Evolutionary conservation across 2,888 invertebrate species (phyloP).

Genomic region (Deilephila elpenor): DNA sequence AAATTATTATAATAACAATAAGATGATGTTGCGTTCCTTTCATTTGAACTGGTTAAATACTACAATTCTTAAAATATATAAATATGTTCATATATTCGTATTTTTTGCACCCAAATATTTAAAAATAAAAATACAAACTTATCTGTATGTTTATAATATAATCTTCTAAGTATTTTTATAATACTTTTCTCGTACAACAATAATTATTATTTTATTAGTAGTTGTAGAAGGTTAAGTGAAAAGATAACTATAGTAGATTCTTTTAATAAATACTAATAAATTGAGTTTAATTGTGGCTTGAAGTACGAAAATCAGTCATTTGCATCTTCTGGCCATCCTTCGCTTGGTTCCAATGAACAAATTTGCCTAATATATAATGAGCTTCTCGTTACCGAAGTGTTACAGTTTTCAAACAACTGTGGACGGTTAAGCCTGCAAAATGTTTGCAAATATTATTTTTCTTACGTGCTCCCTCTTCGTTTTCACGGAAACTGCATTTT

Average conservation of each 20-base stretch:
- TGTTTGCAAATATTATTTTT: background rate
- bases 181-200: background rate
- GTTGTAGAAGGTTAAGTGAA: no score
- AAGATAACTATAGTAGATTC: no score
- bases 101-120: background rate
- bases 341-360: slow-evolving; percentile 9
- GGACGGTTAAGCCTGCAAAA: background rate
- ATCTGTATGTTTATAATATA: background rate
- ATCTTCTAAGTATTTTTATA: background rate
- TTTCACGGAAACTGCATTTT: slow-evolving; percentile 2
- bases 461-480: background rate
- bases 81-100: background rate
- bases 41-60: background rate
- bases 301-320: background rate
- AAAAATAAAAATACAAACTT: background rate
- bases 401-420: slow-evolving; percentile 8
- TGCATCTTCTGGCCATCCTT: background rate
- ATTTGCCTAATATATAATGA: slow-evolving; percentile 22
- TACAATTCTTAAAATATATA: background rate
- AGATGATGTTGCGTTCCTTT: background rate
- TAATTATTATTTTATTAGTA: background rate
- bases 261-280: no score
- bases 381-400: background rate
- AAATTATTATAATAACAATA: background rate
- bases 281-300: no score